A percentile compares a stretch with the other conserved stretches of the same genome.
phyloP scores from a whole-genome alignment of 2,797 vertebrate genomes.

The Sebastes nivosus region DNA sequence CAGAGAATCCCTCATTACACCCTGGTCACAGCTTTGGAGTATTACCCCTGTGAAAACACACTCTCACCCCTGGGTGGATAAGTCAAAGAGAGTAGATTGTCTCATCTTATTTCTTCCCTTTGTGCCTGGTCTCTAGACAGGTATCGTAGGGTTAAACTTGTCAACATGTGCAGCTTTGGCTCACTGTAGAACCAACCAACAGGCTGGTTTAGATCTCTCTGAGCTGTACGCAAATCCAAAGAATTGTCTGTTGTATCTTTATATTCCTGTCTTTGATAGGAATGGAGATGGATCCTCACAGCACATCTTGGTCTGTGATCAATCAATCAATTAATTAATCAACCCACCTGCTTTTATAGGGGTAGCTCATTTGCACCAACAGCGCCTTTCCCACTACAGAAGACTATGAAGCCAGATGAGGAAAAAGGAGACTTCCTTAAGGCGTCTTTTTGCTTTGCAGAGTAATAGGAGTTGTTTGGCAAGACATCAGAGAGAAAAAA shows the following conservation, averaged over 20 bases:
- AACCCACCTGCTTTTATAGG: conserved; percentile 7
- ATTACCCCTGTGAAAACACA: conserved; percentile 70
- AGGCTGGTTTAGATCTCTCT: conserved; percentile 25
- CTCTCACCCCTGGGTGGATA: conserved; percentile 55
- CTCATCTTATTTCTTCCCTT: conserved; percentile 57
- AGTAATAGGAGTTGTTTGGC: conserved; percentile 33
- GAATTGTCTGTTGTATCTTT: not conserved
- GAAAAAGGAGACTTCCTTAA: conserved; percentile 1
- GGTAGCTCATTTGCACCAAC: conserved; percentile 9
- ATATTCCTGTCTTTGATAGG: conserved; percentile 27
- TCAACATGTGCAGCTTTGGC: conserved; percentile 37
- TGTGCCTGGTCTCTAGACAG: conserved; percentile 45
- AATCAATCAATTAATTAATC: conserved; percentile 54
- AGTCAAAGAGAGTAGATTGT: conserved; percentile 65
- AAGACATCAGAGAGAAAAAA: conserved; percentile 38
- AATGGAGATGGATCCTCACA: conserved; percentile 43
- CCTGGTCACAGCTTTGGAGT: conserved; percentile 70
- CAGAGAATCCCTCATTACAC: conserved; percentile 73
- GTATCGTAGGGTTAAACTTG: conserved; percentile 39
- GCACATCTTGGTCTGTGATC: conserved; percentile 19
- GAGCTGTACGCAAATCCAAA: conserved; percentile 14
- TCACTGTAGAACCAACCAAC: conserved; percentile 22
- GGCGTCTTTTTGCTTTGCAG: not conserved
- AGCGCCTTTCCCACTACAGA: not conserved
- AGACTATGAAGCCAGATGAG: conserved; percentile 1